Evolutionary conservation across 2,797 vertebrate species (phyloP).

Genomic region (Amazonetta brasiliensis): DNA sequence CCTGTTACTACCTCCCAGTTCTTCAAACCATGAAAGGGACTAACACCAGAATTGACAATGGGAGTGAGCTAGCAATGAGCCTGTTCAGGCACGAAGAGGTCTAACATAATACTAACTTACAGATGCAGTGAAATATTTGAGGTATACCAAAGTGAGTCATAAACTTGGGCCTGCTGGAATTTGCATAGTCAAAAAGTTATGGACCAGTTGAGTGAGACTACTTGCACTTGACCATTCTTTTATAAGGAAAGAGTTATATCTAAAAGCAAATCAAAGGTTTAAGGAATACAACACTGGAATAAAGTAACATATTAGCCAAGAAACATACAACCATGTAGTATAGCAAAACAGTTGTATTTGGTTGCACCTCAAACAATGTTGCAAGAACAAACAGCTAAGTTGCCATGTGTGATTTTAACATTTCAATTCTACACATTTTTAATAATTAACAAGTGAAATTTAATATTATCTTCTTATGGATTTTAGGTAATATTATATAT

Average conservation of each 20-base stretch:
- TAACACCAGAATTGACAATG: neutral
- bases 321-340: neutral
- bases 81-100: neutral
- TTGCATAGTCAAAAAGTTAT: neutral
- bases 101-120: neutral
- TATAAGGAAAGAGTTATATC: neutral
- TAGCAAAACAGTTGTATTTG: neutral
- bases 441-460: conserved; percentile 12
- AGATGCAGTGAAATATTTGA: neutral
- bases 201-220: neutral
- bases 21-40: neutral
- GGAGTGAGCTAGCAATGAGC: neutral
- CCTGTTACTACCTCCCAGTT: neutral
- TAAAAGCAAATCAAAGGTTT: neutral
- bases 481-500: neutral
- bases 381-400: neutral
- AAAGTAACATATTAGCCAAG: neutral
- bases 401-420: neutral
- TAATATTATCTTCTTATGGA: neutral
- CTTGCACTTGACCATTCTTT: neutral
- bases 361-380: neutral
- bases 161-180: neutral
- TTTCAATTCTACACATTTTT: conserved; percentile 1
- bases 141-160: neutral
- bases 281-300: neutral